Percentiles rank a stretch among this genome's conserved stretches.
Conservation (phyloP, 1,140 invertebrate species). For the Colletes gigas region DNA sequence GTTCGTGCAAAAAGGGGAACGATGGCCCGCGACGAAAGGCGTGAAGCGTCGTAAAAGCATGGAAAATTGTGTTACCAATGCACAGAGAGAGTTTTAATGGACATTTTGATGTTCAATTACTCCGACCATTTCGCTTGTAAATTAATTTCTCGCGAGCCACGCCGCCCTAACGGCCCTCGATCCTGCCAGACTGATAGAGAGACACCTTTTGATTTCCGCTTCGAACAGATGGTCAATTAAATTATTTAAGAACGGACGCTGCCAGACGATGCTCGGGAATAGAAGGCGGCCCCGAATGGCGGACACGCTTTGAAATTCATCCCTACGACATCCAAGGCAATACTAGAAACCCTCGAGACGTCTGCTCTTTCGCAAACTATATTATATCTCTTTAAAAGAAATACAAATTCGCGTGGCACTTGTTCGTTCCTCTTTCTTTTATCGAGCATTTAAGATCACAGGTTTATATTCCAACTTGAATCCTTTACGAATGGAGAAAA, state of each 20-base stretch:
- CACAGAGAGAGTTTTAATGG: constrained; percentile 50
- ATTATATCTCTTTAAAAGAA: neutral
- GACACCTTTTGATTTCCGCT: constrained; percentile 3
- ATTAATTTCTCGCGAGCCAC: constrained; percentile 37
- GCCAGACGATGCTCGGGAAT: neutral
- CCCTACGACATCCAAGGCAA: neutral
- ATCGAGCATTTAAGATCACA: too few relatives aligned
- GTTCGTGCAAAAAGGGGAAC: constrained; percentile 24
- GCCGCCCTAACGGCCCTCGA: neutral
- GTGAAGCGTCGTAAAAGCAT: constrained; percentile 48
- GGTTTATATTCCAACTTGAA: too few relatives aligned
- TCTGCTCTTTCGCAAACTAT: too few relatives aligned
- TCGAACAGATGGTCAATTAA: constrained; percentile 28
- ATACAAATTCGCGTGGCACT: neutral
- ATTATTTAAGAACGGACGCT: constrained; percentile 3
- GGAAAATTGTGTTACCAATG: constrained; percentile 48
- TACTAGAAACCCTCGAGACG: too few relatives aligned
- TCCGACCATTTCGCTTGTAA: constrained; percentile 47
- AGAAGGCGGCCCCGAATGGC: too few relatives aligned
- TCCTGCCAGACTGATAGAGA: constrained; percentile 6
- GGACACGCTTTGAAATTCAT: neutral
- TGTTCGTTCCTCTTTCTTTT: neutral
- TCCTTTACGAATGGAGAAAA: too few relatives aligned
- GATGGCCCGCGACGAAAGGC: constrained; percentile 15
- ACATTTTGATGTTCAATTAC: constrained; percentile 54